These are phyloP conservation scores for Aethes cnicana DNA, from an alignment of 2,888 invertebrate genomes.

Conservation along the genomic window DNA sequence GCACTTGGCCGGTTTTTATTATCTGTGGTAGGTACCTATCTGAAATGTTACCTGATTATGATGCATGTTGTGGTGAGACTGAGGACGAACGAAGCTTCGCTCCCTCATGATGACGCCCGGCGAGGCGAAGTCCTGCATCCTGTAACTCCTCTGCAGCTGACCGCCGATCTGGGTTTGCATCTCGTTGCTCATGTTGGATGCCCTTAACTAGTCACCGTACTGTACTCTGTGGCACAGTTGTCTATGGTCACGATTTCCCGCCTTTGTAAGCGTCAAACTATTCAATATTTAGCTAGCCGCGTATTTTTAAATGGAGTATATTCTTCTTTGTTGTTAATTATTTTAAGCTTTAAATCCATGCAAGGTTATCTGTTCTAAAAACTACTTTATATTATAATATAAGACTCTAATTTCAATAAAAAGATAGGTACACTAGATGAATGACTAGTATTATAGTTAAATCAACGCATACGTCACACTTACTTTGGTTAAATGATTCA, in stretches of 20 bases:
- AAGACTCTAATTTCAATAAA: conserved; percentile 51
- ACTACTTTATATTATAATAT: conserved; percentile 44
- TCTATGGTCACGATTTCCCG: conserved; percentile 14
- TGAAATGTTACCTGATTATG: conserved; percentile 74
- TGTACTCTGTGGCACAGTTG: not conserved
- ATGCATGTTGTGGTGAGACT: conserved; percentile 81
- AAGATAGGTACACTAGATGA: conserved; percentile 81
- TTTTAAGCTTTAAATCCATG: conserved; percentile 37
- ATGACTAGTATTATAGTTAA: conserved; percentile 79
- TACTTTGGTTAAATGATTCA: conserved; percentile 49
- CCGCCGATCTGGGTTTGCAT: conserved; percentile 75
- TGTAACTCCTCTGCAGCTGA: conserved; percentile 77
- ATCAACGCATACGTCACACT: conserved; percentile 62
- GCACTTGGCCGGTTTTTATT: too few relatives aligned
- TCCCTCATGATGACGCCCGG: conserved; percentile 85
- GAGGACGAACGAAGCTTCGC: conserved; percentile 86
- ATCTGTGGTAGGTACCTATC: conserved; percentile 18
- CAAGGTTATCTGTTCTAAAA: conserved; percentile 38
- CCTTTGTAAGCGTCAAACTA: conserved; percentile 2
- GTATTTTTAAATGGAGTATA: too few relatives aligned
- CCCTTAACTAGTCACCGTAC: conserved; percentile 1
- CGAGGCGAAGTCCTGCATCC: conserved; percentile 81
- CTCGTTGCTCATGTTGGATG: conserved; percentile 45
- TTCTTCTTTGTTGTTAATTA: conserved; percentile 26
- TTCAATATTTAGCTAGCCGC: not conserved